Percentiles rank a stretch among this genome's conserved stretches.
These are phyloP conservation scores for Pseudochirops cupreus DNA, from an alignment of 2,797 vertebrate species.

Conservation along the genomic window DNA sequence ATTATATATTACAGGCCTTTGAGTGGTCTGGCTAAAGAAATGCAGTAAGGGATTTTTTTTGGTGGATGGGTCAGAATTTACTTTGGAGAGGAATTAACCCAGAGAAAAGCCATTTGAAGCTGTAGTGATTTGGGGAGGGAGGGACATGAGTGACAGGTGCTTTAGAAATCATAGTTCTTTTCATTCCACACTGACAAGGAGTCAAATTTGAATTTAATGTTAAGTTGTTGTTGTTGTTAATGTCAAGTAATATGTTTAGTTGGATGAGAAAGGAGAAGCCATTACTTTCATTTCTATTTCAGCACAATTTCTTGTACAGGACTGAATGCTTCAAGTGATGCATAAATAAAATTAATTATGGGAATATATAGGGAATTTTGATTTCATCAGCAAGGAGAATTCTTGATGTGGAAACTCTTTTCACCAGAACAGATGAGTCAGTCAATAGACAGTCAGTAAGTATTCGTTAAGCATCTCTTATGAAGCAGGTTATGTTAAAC, in stretches of 20 bases:
- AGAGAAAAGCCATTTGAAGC: background rate
- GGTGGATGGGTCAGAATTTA: background rate
- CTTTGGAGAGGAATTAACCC: background rate
- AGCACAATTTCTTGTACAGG: background rate
- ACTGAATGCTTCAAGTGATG: background rate
- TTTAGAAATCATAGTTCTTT: background rate
- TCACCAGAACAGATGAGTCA: background rate
- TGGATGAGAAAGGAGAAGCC: background rate
- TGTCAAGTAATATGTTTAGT: background rate
- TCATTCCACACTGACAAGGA: background rate
- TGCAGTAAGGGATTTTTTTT: background rate
- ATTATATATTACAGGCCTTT: background rate
- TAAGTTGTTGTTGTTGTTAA: background rate
- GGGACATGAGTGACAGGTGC: background rate
- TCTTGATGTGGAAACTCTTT: background rate
- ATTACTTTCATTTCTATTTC: background rate
- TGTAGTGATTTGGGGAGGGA: background rate
- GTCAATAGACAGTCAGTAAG: background rate
- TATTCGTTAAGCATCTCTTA: background rate
- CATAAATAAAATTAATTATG: background rate
- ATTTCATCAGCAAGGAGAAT: background rate
- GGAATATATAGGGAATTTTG: background rate
- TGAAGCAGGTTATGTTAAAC: background rate
- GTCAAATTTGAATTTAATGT: background rate
- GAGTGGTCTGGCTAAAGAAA: background rate